Conservation (phyloP, 1,140 invertebrate genomes). For the Hestina assimilis region DNA sequence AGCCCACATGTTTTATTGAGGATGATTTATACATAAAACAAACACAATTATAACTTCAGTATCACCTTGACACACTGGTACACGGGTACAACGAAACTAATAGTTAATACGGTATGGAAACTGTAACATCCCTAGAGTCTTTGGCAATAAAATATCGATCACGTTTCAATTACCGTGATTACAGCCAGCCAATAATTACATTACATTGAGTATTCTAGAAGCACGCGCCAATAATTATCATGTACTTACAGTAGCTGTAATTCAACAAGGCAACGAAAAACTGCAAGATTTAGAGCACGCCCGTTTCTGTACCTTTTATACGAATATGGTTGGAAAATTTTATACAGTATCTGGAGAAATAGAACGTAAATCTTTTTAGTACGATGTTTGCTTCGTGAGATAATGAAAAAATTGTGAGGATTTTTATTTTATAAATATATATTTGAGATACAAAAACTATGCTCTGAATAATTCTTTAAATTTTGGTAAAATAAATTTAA, state of each 20-base stretch:
- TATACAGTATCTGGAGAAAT: no score
- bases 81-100: conserved; percentile 5
- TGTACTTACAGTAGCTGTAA: conserved; percentile 3
- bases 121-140: conserved; percentile 28
- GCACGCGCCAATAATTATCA: conserved; percentile 14
- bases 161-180: conserved; percentile 26
- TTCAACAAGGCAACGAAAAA: not conserved
- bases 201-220: conserved; percentile 26
- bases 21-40: conserved; percentile 10
- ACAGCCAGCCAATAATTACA: conserved; percentile 23
- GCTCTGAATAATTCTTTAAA: no score
- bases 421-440: no score
- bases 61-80: conserved; percentile 15
- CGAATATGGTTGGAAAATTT: no score
- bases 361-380: no score
- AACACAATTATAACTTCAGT: conserved; percentile 1
- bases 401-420: no score
- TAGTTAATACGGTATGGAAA: conserved; percentile 24
- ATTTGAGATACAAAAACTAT: no score
- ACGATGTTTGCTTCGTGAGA: no score
- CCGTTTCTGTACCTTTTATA: not conserved
- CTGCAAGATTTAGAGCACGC: not conserved
- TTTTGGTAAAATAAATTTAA: no score
- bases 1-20: no score
- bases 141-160: conserved; percentile 32